phyloP scores from a whole-genome alignment of 2,888 invertebrate species.

The Heterodera filipjevi region DNA sequence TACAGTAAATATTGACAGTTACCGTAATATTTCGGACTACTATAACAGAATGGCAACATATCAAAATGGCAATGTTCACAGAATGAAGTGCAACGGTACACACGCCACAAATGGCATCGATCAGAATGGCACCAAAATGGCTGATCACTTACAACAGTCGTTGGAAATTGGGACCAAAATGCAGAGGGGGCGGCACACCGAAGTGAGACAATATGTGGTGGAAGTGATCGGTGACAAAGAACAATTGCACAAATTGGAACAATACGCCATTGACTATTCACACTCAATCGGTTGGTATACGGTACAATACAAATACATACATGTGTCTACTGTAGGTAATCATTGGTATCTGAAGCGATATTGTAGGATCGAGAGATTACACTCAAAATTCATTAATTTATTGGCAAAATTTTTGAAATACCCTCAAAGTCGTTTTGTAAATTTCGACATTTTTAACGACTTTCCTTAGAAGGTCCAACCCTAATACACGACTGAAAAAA shows the following conservation, averaged over 20 bases:
- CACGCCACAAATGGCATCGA: background rate
- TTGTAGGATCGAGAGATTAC: no score
- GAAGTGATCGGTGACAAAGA: background rate
- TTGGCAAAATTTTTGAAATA: no score
- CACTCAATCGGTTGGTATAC: conserved; percentile 18
- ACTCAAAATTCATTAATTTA: no score
- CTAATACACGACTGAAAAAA: no score
- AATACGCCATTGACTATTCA: conserved; percentile 22
- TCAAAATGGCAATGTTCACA: background rate
- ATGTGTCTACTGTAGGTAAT: no score
- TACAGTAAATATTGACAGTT: no score
- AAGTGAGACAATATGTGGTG: background rate
- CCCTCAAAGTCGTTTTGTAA: no score
- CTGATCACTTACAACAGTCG: background rate
- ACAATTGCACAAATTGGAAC: background rate
- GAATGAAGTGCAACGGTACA: background rate
- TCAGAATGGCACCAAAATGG: background rate
- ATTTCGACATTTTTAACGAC: no score
- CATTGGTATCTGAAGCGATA: no score
- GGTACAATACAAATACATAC: no score
- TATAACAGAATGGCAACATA: background rate
- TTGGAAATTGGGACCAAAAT: background rate
- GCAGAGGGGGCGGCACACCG: background rate
- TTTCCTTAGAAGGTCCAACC: no score
- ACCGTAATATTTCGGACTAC: no score